Conservation (phyloP, 1,140 invertebrate species). For the Penaeus vannamei region DNA sequence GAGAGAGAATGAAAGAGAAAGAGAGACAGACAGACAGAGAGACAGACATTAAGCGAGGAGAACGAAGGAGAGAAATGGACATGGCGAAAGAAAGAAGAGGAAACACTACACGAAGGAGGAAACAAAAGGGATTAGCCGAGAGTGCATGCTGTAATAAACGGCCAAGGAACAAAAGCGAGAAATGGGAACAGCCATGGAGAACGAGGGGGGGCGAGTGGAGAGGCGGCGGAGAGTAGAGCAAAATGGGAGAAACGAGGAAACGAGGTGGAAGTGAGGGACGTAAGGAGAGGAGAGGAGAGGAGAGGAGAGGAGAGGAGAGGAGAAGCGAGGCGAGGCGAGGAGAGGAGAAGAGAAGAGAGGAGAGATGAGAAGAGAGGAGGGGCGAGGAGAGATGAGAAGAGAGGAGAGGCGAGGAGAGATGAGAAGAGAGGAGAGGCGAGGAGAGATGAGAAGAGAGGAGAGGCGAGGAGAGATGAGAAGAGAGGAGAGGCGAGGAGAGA, state of each 20-base stretch:
- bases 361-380: no score
- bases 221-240: neutral
- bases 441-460: no score
- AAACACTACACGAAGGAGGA: neutral
- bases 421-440: no score
- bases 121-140: neutral
- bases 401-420: no score
- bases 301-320: no score
- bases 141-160: neutral
- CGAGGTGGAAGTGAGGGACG: no score
- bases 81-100: neutral
- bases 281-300: no score
- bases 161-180: neutral
- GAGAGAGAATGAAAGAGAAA: neutral
- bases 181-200: neutral
- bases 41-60: neutral
- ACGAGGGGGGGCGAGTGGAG: neutral
- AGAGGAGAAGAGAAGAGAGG: neutral
- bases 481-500: no score
- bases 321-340: no score
- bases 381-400: no score
- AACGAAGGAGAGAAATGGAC: neutral
- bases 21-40: neutral
- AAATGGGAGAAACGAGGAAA: neutral
- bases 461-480: no score